These are phyloP conservation scores for Ctenomys sociabilis DNA, from an alignment of 2,113 vertebrate genomes.

Conservation along the genomic window DNA sequence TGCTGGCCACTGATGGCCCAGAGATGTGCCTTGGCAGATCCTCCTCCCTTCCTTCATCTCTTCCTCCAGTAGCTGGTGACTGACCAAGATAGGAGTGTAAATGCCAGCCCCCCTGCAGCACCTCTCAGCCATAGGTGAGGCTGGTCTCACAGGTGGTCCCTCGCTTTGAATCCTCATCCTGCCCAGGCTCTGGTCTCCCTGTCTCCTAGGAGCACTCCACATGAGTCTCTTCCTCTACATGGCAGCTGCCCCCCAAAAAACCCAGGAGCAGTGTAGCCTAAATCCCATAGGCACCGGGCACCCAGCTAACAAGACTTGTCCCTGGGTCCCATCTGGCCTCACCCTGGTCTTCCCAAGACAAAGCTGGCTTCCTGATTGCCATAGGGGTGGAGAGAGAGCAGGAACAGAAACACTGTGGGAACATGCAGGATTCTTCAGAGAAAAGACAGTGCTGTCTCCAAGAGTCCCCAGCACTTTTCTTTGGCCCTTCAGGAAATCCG, in stretches of 20 bases:
- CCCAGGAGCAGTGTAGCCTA: too few species aligned
- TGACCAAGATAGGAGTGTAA: background rate
- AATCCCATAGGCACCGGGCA: background rate
- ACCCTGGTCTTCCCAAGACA: background rate
- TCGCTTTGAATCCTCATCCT: background rate
- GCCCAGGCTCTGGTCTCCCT: background rate
- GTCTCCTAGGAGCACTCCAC: background rate
- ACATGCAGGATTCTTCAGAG: background rate
- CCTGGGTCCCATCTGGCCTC: constrained; percentile 30
- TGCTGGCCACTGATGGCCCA: background rate
- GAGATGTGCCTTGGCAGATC: background rate
- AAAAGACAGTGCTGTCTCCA: background rate
- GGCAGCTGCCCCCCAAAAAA: too few species aligned
- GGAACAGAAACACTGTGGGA: background rate
- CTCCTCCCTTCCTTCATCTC: background rate
- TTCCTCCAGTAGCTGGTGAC: background rate
- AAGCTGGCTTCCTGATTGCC: background rate
- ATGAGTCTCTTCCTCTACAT: background rate
- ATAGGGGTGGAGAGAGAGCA: background rate
- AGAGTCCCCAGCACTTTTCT: background rate
- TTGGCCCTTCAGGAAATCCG: background rate
- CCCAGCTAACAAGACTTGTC: background rate
- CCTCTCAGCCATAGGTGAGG: background rate
- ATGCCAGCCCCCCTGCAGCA: background rate
- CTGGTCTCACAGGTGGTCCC: background rate